Evolutionary conservation across 2,888 invertebrate genomes (phyloP).

Genomic region (Acronicta aceris): DNA sequence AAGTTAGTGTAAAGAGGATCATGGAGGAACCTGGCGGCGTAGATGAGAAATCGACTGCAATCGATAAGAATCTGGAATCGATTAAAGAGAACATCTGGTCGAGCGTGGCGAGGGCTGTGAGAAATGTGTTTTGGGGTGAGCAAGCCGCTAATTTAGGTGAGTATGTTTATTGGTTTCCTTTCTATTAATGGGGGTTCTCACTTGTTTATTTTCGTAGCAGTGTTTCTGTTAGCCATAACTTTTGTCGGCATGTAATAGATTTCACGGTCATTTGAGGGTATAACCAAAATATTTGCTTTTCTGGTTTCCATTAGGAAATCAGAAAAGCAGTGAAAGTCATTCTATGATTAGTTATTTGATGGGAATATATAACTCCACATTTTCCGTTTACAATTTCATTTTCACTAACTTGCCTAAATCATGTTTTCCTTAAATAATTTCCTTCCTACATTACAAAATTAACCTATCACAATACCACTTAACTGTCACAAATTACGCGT

Average conservation of each 20-base stretch:
- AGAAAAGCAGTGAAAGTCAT: background rate
- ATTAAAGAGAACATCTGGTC: conserved; percentile 85
- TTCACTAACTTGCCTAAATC: background rate
- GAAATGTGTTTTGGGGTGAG: conserved; percentile 83
- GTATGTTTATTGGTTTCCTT: conserved; percentile 53
- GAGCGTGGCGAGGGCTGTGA: conserved; percentile 80
- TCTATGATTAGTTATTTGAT: too few relatives aligned
- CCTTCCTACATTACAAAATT: background rate
- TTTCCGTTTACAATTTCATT: background rate
- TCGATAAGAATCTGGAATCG: conserved; percentile 61
- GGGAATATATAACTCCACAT: too few relatives aligned
- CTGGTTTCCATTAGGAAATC: too few relatives aligned
- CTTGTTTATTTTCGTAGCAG: conserved; percentile 46
- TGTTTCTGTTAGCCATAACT: conserved; percentile 27
- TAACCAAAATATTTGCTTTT: conserved; percentile 2
- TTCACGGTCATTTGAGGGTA: conserved; percentile 10
- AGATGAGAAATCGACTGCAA: conserved; percentile 65
- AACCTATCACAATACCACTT: background rate
- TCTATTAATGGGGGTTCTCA: conserved; percentile 33
- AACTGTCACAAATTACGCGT: background rate
- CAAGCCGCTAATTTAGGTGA: conserved; percentile 66
- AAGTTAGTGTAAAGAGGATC: conserved; percentile 76
- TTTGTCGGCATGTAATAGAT: conserved; percentile 25
- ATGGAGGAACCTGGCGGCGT: conserved; percentile 61
- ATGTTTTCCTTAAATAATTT: background rate